These are phyloP conservation scores for Athene noctua DNA, from an alignment of 2,113 vertebrate species.

Conservation along the genomic window DNA sequence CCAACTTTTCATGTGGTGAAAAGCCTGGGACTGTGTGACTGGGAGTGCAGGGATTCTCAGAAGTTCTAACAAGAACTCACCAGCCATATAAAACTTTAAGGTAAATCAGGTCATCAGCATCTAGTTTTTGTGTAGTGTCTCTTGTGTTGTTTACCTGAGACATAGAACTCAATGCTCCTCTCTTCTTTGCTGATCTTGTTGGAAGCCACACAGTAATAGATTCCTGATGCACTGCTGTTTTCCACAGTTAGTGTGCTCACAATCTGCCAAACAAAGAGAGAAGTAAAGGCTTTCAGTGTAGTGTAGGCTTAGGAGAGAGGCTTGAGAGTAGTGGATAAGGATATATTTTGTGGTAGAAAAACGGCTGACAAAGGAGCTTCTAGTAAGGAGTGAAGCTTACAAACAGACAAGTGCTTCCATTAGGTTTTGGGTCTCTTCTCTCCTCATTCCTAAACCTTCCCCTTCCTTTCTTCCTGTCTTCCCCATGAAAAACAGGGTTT, in stretches of 20 bases:
- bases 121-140: background rate
- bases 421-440: background rate
- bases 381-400: background rate
- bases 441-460: background rate
- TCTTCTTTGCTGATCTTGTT: constrained; percentile 69
- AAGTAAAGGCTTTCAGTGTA: background rate
- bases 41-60: background rate
- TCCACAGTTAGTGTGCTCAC: constrained; percentile 77
- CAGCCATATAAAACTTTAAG: fast-evolving
- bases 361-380: background rate
- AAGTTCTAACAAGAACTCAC: fast-evolving
- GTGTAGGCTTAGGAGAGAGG: background rate
- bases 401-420: background rate
- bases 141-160: constrained; percentile 74
- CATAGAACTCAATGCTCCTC: constrained; percentile 75
- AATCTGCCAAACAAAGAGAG: constrained; percentile 62
- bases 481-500: background rate
- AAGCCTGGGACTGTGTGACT: background rate
- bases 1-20: background rate
- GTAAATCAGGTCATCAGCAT: background rate
- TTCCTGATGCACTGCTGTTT: constrained; percentile 75
- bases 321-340: background rate
- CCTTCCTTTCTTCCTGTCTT: background rate
- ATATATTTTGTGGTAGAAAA: background rate
- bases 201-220: constrained; percentile 76